A percentile compares a stretch with the other conserved stretches of the same genome.
phyloP scores from a whole-genome alignment of 2,797 vertebrate species.

The Neosilurus mollespiculum region DNA sequence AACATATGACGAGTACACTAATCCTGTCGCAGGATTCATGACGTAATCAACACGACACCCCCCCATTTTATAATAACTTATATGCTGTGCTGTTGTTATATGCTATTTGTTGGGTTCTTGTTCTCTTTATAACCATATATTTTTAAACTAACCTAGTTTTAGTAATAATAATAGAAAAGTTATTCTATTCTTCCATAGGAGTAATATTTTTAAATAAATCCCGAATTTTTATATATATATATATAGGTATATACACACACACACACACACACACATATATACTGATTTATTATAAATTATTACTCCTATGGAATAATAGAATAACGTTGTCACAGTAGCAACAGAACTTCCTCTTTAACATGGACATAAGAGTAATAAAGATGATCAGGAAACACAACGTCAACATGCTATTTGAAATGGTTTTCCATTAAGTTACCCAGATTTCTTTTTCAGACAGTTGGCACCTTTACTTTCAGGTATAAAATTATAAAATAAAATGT shows the following conservation, averaged over 20 bases:
- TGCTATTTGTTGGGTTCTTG: not conserved
- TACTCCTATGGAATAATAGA: not conserved
- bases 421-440: not conserved
- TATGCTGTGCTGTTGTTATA: too few relatives aligned
- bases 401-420: not conserved
- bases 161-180: too few relatives aligned
- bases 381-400: not conserved
- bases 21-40: constrained; percentile 38
- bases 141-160: too few relatives aligned
- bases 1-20: constrained; percentile 39
- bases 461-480: not conserved
- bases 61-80: too few relatives aligned
- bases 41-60: constrained; percentile 36
- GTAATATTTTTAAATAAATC: too few relatives aligned
- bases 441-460: not conserved
- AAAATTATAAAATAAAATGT: not conserved
- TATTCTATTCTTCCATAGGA: too few relatives aligned
- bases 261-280: too few relatives aligned
- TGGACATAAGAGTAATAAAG: not conserved
- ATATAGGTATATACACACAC: too few relatives aligned
- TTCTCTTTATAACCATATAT: not conserved
- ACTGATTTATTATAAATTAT: too few relatives aligned
- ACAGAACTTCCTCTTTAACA: too few relatives aligned
- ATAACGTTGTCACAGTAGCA: too few relatives aligned
- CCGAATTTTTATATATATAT: too few relatives aligned